Evolutionary conservation across 1,140 invertebrate genomes (phyloP).

Genomic region (Lepidostoma basale): DNA sequence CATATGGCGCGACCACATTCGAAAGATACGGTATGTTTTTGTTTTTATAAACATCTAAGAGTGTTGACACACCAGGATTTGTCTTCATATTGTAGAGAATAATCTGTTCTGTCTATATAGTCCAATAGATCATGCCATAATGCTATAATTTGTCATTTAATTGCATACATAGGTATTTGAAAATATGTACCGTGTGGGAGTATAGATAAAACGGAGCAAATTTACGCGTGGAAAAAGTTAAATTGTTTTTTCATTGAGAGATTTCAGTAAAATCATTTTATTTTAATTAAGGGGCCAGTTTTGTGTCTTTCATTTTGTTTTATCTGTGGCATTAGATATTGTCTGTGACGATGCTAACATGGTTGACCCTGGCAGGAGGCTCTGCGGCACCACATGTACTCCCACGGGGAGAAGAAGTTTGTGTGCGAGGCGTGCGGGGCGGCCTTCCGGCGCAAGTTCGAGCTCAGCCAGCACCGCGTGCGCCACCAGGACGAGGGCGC

Average conservation of each 20-base stretch:
- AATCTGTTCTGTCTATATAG: no score
- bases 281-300: neutral
- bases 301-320: neutral
- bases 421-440: slow-evolving; percentile 61
- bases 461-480: slow-evolving; percentile 49
- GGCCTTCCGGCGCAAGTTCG: slow-evolving; percentile 59
- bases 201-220: no score
- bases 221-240: no score
- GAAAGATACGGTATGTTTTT: no score
- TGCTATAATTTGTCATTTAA: no score
- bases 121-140: no score
- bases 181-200: no score
- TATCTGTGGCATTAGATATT: neutral
- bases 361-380: slow-evolving; percentile 28
- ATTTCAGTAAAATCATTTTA: neutral
- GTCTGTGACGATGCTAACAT: neutral
- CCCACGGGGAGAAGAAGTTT: slow-evolving; percentile 59
- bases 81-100: no score
- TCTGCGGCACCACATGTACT: slow-evolving; percentile 49
- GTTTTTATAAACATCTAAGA: no score
- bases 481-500: slow-evolving; percentile 37
- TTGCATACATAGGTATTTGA: no score
- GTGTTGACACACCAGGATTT: no score
- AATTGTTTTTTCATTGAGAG: neutral
- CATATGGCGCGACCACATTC: no score